phyloP scores from a whole-genome alignment of 2,113 vertebrate genomes.

The Python bivittatus region DNA sequence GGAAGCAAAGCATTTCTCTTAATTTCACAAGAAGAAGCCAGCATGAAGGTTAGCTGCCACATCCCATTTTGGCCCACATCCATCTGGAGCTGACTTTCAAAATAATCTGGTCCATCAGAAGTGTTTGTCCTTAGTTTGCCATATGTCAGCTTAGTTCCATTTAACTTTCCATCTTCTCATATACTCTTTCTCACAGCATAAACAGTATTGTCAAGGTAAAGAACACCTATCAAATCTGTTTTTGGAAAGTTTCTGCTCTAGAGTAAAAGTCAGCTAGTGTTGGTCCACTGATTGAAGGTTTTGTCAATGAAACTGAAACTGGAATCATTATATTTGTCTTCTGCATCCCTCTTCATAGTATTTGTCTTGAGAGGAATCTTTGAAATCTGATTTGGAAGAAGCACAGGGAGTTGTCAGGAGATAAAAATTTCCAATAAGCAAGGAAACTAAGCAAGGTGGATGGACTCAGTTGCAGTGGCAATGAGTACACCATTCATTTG shows the following conservation, averaged over 20 bases:
- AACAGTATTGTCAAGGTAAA: neutral
- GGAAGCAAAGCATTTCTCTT: neutral
- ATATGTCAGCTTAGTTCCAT: neutral
- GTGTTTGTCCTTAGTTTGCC: neutral
- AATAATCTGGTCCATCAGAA: neutral
- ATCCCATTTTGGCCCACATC: neutral
- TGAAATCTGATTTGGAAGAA: neutral
- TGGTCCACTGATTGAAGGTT: neutral
- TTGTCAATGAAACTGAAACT: neutral
- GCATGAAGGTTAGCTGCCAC: neutral
- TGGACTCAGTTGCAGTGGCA: neutral
- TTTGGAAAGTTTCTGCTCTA: neutral
- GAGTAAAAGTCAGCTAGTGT: neutral
- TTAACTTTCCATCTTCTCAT: neutral
- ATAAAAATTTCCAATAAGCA: neutral
- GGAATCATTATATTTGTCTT: neutral
- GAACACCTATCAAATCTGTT: neutral
- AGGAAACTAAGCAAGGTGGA: neutral
- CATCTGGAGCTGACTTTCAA: neutral
- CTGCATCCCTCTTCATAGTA: neutral
- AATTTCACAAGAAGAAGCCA: neutral
- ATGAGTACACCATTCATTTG: neutral
- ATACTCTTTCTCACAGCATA: neutral
- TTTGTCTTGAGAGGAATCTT: neutral
- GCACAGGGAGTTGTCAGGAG: neutral